These are phyloP conservation scores for Probaryconus sp. DNA, from an alignment of 1,140 invertebrate genomes.

Conservation along the genomic window DNA sequence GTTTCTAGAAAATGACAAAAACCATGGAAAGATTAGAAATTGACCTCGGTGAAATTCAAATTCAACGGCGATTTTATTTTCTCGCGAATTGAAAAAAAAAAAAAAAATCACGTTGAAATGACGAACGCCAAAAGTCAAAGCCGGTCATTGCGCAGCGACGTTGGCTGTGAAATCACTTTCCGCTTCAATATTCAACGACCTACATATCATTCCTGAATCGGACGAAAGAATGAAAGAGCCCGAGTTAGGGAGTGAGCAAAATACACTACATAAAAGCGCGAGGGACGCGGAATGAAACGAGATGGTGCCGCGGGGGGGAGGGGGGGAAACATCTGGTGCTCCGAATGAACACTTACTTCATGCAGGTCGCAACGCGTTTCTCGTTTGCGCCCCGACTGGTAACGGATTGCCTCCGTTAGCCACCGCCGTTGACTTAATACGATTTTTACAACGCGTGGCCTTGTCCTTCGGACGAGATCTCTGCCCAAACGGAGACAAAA, in stretches of 20 bases:
- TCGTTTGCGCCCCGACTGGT: slow-evolving; percentile 14
- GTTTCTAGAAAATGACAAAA: too few species aligned
- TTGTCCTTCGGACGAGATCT: slow-evolving; percentile 34
- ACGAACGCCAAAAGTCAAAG: slow-evolving; percentile 28
- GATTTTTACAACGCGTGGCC: slow-evolving; percentile 32
- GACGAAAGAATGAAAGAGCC: slow-evolving; percentile 52
- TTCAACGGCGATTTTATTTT: too few species aligned
- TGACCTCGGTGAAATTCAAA: too few species aligned
- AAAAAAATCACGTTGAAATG: not conserved
- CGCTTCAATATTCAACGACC: slow-evolving; percentile 58
- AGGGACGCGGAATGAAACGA: slow-evolving; percentile 28
- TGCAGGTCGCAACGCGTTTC: slow-evolving; percentile 59
- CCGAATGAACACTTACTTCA: slow-evolving; percentile 20
- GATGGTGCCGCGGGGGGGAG: slow-evolving; percentile 18
- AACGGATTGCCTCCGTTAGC: too few species aligned
- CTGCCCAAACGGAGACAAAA: too few species aligned
- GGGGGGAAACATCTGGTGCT: slow-evolving; percentile 53
- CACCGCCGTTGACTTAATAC: slow-evolving; percentile 11
- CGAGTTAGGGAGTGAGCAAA: slow-evolving; percentile 26
- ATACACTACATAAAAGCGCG: slow-evolving; percentile 11
- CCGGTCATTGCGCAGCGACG: slow-evolving; percentile 1
- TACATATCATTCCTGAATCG: slow-evolving; percentile 61
- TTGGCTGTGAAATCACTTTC: slow-evolving; percentile 55
- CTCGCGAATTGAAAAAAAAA: too few species aligned
- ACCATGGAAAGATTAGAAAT: too few species aligned